Conservation (phyloP, 2,797 vertebrate genomes). For the Passerculus sandwichensis region DNA sequence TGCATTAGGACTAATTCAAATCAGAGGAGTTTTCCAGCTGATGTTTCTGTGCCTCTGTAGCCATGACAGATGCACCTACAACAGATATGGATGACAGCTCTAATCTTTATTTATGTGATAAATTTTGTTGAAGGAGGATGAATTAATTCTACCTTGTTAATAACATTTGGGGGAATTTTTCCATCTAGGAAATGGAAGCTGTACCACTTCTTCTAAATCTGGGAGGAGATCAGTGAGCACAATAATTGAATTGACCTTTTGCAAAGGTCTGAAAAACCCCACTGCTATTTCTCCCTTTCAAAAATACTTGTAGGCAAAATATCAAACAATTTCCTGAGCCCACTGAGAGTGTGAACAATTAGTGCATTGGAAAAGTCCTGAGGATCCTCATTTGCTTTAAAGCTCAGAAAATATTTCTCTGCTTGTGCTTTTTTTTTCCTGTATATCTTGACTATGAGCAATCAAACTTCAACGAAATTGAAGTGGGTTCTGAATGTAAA, state of each 20-base stretch:
- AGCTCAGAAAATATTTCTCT: background rate
- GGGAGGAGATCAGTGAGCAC: constrained; percentile 18
- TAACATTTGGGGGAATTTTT: background rate
- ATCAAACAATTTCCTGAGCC: background rate
- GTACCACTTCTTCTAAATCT: background rate
- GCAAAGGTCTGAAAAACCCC: constrained; percentile 31
- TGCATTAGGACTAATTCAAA: background rate
- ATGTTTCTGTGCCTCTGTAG: background rate
- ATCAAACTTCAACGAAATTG: background rate
- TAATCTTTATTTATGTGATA: background rate
- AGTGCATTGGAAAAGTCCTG: background rate
- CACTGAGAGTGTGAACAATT: background rate
- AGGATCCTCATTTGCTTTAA: background rate
- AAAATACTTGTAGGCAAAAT: constrained; percentile 12
- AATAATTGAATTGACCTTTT: constrained; percentile 48
- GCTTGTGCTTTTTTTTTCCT: background rate
- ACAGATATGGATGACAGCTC: background rate
- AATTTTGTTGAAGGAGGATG: background rate
- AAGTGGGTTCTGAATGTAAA: background rate
- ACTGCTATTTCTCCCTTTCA: constrained; percentile 20
- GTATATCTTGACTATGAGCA: background rate
- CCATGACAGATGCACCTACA: background rate
- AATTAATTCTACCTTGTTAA: constrained; percentile 36
- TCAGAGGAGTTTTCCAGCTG: background rate
- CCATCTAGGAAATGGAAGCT: background rate